Evolutionary conservation across 2,113 vertebrate genomes (phyloP).

Genomic region (Podocnemis expansa): DNA sequence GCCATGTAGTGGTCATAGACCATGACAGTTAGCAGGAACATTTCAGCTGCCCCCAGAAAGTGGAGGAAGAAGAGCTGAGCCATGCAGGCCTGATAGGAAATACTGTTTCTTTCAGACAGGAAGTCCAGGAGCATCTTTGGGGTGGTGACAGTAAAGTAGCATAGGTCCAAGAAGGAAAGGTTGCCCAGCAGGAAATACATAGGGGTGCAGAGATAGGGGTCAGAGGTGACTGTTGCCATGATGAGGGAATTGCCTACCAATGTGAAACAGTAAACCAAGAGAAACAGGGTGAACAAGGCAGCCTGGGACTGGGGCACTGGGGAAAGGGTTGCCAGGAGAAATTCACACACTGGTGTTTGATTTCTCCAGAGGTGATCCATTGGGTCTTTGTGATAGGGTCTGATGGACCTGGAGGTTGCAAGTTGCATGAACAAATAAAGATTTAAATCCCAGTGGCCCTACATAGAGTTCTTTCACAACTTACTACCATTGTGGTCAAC

Average conservation of each 20-base stretch:
- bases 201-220: background rate
- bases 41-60: background rate
- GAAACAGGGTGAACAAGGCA: conserved; percentile 25
- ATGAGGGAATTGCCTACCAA: conserved; percentile 27
- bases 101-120: background rate
- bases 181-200: background rate
- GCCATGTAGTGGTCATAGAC: background rate
- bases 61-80: background rate
- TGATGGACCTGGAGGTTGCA: background rate
- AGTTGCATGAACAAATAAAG: background rate
- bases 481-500: background rate
- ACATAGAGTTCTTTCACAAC: background rate
- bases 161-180: background rate
- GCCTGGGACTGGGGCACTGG: conserved; percentile 8
- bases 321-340: conserved; percentile 41
- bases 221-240: background rate
- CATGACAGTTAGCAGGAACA: background rate
- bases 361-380: background rate
- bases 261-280: background rate
- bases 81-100: background rate
- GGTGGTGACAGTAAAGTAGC: background rate
- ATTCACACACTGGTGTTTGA: conserved; percentile 23
- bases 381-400: background rate
- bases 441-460: background rate
- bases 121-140: background rate